Evolutionary conservation across 2,888 invertebrate species (phyloP).

Genomic region (Scaptomyza caliginosa): DNA sequence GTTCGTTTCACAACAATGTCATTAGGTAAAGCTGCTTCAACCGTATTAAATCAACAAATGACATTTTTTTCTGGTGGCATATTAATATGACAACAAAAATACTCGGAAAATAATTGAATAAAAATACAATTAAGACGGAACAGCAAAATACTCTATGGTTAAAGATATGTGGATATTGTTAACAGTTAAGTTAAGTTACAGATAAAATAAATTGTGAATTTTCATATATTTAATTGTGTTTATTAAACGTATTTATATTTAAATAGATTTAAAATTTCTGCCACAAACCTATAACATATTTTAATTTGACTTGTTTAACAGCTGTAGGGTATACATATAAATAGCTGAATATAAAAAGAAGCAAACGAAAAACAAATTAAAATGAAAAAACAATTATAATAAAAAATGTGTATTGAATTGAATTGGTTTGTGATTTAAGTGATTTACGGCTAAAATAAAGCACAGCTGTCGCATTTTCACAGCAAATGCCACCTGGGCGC

Average conservation of each 20-base stretch:
- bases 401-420: conserved; percentile 9
- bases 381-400: neutral
- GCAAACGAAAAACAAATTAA: neutral
- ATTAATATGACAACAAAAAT: neutral
- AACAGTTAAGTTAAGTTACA: too few species aligned
- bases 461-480: conserved; percentile 20
- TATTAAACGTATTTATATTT: too few species aligned
- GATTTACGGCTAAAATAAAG: conserved; percentile 27
- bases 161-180: too few species aligned
- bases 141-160: neutral
- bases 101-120: neutral
- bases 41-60: conserved; percentile 14
- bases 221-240: too few species aligned
- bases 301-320: neutral
- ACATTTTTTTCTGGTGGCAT: conserved; percentile 5
- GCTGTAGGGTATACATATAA: neutral
- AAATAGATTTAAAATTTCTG: neutral
- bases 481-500: conserved; percentile 39
- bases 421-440: conserved; percentile 27
- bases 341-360: neutral
- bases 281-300: neutral
- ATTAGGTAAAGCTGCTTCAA: conserved; percentile 33
- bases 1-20: neutral
- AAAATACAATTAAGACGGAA: neutral
- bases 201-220: too few species aligned